Evolutionary conservation across 2,113 vertebrate genomes (phyloP).

Genomic region (Myiagra hebetior): DNA sequence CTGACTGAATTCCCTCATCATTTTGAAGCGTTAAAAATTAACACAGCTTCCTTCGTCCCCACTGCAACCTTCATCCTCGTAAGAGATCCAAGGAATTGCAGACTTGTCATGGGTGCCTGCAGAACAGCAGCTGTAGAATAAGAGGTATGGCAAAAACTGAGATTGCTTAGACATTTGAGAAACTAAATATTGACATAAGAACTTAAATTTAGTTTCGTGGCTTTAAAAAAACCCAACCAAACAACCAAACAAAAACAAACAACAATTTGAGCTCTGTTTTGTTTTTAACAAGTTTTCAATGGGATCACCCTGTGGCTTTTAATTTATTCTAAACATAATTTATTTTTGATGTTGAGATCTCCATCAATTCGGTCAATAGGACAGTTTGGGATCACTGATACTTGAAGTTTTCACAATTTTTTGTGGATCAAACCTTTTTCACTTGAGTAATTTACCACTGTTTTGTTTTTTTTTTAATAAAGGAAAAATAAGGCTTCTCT

Average conservation of each 20-base stretch:
- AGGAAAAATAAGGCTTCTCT: not conserved
- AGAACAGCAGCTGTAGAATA: not conserved
- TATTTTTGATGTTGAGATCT: not conserved
- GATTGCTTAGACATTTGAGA: not conserved
- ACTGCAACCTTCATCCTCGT: not conserved
- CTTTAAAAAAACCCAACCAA: not conserved
- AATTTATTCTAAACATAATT: not conserved
- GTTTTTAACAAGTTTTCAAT: not conserved
- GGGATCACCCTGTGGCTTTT: not conserved
- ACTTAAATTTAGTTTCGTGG: not conserved
- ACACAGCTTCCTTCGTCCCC: not conserved
- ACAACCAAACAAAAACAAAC: not conserved
- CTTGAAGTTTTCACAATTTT: not conserved
- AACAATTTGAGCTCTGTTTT: not conserved
- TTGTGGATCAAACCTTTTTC: not conserved
- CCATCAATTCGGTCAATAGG: not conserved
- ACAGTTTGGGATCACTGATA: not conserved
- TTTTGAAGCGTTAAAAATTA: not conserved
- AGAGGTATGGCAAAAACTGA: not conserved
- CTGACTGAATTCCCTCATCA: not conserved
- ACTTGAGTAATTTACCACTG: not conserved
- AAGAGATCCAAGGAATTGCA: not conserved
- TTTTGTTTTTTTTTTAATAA: not conserved
- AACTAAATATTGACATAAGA: not conserved
- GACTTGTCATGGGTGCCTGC: not conserved